Conservation (phyloP, 2,113 vertebrate species). For the Datnioides undecimradiatus region DNA sequence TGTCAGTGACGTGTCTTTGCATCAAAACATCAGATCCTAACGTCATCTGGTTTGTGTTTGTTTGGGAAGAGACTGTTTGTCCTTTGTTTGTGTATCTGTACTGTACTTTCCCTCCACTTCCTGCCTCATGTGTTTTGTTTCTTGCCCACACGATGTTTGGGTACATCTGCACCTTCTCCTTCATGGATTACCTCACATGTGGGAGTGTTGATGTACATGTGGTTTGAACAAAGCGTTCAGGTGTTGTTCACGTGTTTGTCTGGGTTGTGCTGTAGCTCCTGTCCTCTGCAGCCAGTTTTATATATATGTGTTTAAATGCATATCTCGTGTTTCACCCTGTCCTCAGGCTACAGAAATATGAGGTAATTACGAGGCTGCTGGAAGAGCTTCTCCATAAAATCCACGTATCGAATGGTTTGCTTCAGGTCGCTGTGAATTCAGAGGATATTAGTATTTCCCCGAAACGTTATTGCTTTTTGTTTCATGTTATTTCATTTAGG, state of each 20-base stretch:
- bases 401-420: slow-evolving; percentile 42
- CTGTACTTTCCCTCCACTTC: neutral
- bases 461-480: slow-evolving; percentile 43
- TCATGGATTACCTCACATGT: slow-evolving; percentile 35
- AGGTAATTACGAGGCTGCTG: slow-evolving; percentile 43
- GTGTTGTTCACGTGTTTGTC: slow-evolving; percentile 15
- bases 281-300: slow-evolving; percentile 1
- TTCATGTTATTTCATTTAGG: neutral
- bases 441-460: slow-evolving; percentile 47
- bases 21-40: too few relatives aligned
- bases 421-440: slow-evolving; percentile 31
- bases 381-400: slow-evolving; percentile 39
- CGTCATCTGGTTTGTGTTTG: neutral
- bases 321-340: slow-evolving; percentile 37
- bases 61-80: neutral
- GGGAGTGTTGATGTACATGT: slow-evolving; percentile 32
- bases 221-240: neutral
- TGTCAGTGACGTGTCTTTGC: too few relatives aligned
- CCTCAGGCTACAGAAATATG: slow-evolving; percentile 68
- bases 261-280: slow-evolving; percentile 4
- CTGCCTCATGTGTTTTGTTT: neutral
- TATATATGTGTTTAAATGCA: too few relatives aligned
- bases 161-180: slow-evolving; percentile 3
- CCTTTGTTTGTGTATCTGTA: neutral
- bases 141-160: neutral